These are phyloP conservation scores for Nasonia vitripennis DNA, from an alignment of 1,140 invertebrate genomes.

Conservation along the genomic window DNA sequence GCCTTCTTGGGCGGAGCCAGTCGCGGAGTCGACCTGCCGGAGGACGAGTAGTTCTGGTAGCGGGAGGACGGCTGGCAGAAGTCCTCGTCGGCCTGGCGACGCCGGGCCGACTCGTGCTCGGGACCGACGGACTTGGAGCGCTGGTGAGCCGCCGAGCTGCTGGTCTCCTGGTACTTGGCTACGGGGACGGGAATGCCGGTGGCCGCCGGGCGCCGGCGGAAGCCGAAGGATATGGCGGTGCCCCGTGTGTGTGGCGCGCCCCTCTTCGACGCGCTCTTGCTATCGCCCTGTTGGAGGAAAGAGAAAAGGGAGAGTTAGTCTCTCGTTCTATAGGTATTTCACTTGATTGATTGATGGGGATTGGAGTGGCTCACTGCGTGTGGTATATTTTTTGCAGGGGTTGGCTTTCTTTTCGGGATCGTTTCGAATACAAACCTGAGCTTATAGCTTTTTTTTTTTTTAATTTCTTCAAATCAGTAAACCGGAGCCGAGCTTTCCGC, in stretches of 20 bases:
- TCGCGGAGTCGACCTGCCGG: constrained; percentile 73
- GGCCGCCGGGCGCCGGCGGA: constrained; percentile 77
- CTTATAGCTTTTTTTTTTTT: too few species aligned
- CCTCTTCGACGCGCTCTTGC: constrained; percentile 77
- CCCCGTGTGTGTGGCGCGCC: constrained; percentile 77
- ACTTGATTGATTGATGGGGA: not conserved
- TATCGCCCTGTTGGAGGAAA: constrained; percentile 62
- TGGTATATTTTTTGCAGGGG: too few species aligned
- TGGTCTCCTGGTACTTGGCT: constrained; percentile 38
- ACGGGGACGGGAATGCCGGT: constrained; percentile 74
- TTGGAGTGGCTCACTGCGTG: too few species aligned
- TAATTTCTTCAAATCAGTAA: too few species aligned
- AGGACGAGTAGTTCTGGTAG: constrained; percentile 64
- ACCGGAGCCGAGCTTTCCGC: too few species aligned
- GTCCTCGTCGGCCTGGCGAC: constrained; percentile 58
- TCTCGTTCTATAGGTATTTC: too few species aligned
- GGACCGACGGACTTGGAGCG: constrained; percentile 72
- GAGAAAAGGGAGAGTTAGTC: constrained; percentile 39
- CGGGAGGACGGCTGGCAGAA: constrained; percentile 53
- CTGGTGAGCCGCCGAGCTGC: constrained; percentile 60
- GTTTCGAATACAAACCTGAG: too few species aligned
- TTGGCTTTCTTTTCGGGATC: not conserved
- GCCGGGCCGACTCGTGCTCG: constrained; percentile 64
- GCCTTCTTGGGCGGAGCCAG: constrained; percentile 74
- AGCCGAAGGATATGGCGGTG: constrained; percentile 83